Conservation (phyloP, 1,140 invertebrate genomes). For the Heliconius nattereri region DNA sequence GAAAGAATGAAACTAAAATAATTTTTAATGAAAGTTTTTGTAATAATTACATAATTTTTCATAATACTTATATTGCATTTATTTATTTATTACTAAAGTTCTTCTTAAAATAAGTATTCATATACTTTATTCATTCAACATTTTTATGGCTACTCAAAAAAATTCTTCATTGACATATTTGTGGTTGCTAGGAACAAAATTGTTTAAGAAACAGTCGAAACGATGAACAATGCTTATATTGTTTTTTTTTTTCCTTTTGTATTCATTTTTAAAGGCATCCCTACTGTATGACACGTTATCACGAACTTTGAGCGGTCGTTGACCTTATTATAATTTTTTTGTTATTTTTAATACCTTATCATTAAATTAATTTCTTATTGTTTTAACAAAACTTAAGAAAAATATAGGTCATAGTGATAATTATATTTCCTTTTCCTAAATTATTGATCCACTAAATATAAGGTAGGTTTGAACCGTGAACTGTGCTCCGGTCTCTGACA, state of each 20-base stretch:
- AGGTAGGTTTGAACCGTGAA: too few relatives aligned
- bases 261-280: neutral
- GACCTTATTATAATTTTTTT: neutral
- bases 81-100: too few relatives aligned
- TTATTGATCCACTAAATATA: neutral
- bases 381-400: neutral
- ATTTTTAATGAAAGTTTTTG: too few relatives aligned
- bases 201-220: neutral
- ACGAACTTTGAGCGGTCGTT: neutral
- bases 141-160: neutral
- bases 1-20: too few relatives aligned
- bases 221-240: neutral
- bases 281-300: constrained; percentile 6
- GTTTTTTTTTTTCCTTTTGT: neutral
- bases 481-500: too few relatives aligned
- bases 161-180: neutral
- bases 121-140: too few relatives aligned
- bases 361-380: neutral
- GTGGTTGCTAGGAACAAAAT: neutral
- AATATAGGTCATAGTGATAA: neutral
- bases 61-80: too few relatives aligned
- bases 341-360: neutral
- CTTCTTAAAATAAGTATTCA: too few relatives aligned
- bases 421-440: neutral
- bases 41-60: too few relatives aligned